These are phyloP conservation scores for Copidosoma floridanum DNA, from an alignment of 1,140 invertebrate genomes.

Conservation along the genomic window DNA sequence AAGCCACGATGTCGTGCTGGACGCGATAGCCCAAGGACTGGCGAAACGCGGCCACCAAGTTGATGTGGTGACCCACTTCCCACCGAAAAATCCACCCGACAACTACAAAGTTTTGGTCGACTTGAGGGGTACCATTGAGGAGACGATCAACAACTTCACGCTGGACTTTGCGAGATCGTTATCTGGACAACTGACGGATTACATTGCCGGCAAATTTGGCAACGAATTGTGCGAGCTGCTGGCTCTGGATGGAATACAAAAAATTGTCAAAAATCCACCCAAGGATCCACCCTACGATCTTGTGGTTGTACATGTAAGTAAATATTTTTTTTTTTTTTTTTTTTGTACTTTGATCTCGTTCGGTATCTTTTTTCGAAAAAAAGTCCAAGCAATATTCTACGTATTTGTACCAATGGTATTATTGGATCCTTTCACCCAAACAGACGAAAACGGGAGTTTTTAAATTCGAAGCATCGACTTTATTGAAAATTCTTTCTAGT, in stretches of 20 bases:
- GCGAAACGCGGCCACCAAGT: constrained; percentile 55
- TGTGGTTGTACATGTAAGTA: constrained; percentile 32
- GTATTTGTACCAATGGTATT: too few relatives aligned
- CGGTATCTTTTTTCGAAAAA: too few relatives aligned
- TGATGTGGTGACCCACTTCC: constrained; percentile 40
- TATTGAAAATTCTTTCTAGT: too few relatives aligned
- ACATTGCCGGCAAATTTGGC: background rate
- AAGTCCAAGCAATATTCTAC: too few relatives aligned
- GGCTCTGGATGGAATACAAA: constrained; percentile 26
- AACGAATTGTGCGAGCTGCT: constrained; percentile 10
- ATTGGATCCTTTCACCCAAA: too few relatives aligned
- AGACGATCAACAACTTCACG: constrained; percentile 1
- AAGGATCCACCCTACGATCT: constrained; percentile 32
- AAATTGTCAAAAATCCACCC: constrained; percentile 31
- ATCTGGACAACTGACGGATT: background rate
- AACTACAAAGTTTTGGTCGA: constrained; percentile 39
- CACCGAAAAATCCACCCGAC: constrained; percentile 37
- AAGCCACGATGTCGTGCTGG: constrained; percentile 55
- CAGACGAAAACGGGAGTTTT: too few relatives aligned
- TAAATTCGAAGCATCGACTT: too few relatives aligned
- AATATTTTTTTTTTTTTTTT: too few relatives aligned
- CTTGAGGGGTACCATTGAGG: constrained; percentile 28
- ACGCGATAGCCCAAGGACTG: constrained; percentile 50
- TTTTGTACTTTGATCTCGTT: too few relatives aligned
- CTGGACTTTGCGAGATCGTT: background rate